Conservation (phyloP, 2,888 invertebrate species). For the Archips xylosteana region DNA sequence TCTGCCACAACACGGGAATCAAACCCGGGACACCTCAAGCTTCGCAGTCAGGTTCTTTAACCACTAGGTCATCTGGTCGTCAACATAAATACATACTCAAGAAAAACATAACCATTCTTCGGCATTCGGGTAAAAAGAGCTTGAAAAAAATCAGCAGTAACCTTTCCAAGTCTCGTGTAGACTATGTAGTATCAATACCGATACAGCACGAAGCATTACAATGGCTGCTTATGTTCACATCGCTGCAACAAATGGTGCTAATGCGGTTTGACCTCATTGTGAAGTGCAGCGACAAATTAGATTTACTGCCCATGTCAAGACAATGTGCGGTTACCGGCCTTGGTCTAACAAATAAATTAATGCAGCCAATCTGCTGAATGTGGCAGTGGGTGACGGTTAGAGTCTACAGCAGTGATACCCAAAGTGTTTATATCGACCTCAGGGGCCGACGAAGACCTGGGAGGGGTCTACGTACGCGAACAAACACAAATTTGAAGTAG, state of each 20-base stretch:
- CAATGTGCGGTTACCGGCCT: conserved; percentile 5
- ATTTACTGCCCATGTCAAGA: conserved; percentile 9
- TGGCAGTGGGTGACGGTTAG: neutral
- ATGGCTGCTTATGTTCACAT: conserved; percentile 1
- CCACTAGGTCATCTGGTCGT: too few species aligned
- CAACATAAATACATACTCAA: too few species aligned
- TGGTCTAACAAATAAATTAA: neutral
- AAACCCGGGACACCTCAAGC: too few species aligned
- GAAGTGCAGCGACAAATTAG: conserved; percentile 17
- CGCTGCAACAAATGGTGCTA: neutral
- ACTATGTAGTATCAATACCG: neutral
- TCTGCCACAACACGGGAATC: too few species aligned
- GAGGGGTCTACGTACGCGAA: too few species aligned
- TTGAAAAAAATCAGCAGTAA: neutral
- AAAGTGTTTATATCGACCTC: too few species aligned
- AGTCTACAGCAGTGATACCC: too few species aligned
- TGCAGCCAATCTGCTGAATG: conserved; percentile 3
- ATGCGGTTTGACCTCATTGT: conserved; percentile 4
- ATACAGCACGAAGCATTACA: neutral
- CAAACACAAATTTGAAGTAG: too few species aligned
- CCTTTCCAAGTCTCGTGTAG: neutral
- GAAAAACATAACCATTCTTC: neutral
- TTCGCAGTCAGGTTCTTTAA: too few species aligned
- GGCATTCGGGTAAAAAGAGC: neutral
- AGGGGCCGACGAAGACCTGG: too few species aligned